Evolutionary conservation across 2,888 invertebrate species (phyloP), one percentile per base, ranked within the genome.

Genomic region (Hypena proboscidalis): DNA sequence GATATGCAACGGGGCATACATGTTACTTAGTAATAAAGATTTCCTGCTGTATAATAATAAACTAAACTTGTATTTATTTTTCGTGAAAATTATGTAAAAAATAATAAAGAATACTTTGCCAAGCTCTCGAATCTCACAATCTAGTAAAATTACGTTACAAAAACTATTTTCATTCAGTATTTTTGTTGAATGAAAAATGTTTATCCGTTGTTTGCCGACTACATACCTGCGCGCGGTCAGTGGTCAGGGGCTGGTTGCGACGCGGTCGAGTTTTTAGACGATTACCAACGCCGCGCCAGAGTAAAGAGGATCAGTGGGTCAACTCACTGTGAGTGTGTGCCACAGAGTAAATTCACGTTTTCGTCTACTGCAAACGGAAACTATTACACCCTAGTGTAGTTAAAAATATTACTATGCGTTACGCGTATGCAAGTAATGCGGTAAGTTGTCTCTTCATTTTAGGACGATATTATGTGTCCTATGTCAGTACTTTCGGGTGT

Each of bases 211-310:
- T 42, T 27, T 62, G 61, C 22, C 66, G 30, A 62, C 44, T 71
- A 70, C 72, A 51, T 72, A 67, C 74, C 39, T 20, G 34, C 30
- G 30, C 40, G 56, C 74, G 46, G 19, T 55, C 66, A 58, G 64
- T 65, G 73, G 72, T 75, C 70, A 71, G 71, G 66, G 74, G 68
- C 65, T 66, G 68, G 57, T 66, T 59, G 58, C 53, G 56, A 56
- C 55, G 65, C 65, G 70, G 74, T 74, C 68, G 68, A 67, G 68
- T 80, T 77, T 80, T 80, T 80, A 75, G 65, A 72, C 74, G 68
- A 68, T 72, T 73, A 73, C 61, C 67, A 56, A 68, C 63, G 65
- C 56, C 46, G 58, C 58, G 53, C 51, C 55, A 60, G 54, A 61
- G 58, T 58, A 48, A 62, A 63, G 49, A 67, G 60, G 65, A 67